Conservation (phyloP, 1,140 invertebrate genomes). For the Chlorops oryzae region DNA sequence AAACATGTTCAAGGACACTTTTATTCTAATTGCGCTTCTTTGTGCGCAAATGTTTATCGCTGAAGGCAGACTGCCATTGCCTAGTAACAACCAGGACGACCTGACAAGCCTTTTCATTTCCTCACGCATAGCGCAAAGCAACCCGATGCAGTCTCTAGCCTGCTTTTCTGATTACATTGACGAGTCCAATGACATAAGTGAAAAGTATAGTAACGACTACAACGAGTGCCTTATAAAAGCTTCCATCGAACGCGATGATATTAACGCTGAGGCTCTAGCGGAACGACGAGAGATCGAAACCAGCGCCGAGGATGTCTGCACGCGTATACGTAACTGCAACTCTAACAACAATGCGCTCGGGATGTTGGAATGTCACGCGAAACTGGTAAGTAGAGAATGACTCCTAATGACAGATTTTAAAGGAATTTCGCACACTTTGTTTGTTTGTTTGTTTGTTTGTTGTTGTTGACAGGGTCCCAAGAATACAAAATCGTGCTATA, state of each 20-base stretch:
- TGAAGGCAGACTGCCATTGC: no score
- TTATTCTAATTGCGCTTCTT: no score
- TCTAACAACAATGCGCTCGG: conserved; percentile 26
- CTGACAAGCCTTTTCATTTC: background rate
- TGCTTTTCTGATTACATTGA: conserved; percentile 42
- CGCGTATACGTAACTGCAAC: conserved; percentile 20
- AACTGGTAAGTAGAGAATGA: conserved; percentile 32
- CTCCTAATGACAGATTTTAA: background rate
- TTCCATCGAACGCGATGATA: conserved; percentile 18
- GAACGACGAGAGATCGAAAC: conserved; percentile 22
- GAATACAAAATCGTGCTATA: conserved; percentile 35
- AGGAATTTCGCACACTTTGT: background rate
- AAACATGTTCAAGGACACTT: no score
- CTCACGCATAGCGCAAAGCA: background rate
- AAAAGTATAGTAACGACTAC: conserved; percentile 30
- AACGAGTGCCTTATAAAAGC: conserved; percentile 20
- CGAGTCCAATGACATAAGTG: conserved; percentile 30
- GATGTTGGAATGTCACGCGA: conserved; percentile 33
- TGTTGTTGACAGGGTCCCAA: conserved; percentile 27
- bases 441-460: background rate
- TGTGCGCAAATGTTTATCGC: no score
- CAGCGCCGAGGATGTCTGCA: conserved; percentile 22
- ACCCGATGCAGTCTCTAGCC: conserved; percentile 29
- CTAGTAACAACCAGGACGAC: no score
- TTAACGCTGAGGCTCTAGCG: conserved; percentile 28